Evolutionary conservation across 2,888 invertebrate genomes (phyloP).

Genomic region (Allophyes oxyacanthae): DNA sequence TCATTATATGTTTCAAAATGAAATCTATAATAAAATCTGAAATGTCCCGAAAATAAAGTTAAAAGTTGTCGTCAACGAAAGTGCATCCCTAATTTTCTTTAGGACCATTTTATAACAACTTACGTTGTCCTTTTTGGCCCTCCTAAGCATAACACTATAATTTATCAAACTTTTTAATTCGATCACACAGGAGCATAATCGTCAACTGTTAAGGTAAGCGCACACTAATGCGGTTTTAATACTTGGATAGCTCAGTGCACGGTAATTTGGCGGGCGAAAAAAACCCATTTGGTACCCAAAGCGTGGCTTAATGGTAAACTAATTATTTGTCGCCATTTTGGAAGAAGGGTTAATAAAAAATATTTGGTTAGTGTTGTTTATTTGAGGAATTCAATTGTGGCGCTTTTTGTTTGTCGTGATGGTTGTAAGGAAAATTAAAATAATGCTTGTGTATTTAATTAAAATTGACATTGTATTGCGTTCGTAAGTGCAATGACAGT

Average conservation of each 20-base stretch:
- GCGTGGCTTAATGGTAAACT: constrained; percentile 81
- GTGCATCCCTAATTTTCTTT: no score
- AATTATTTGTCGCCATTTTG: constrained; percentile 73
- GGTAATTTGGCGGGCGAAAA: constrained; percentile 80
- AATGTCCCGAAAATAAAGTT: no score
- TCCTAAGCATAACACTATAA: constrained; percentile 32
- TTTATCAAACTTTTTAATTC: constrained; percentile 50
- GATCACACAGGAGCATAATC: constrained; percentile 68
- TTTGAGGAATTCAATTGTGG: constrained; percentile 22
- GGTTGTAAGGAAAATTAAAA: neutral
- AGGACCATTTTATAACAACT: constrained; percentile 26
- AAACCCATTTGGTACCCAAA: constrained; percentile 73
- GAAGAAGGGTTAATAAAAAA: constrained; percentile 56
- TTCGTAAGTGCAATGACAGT: no score
- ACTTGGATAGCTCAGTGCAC: constrained; percentile 63
- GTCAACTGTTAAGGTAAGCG: constrained; percentile 66
- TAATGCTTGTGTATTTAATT: no score
- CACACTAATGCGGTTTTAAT: constrained; percentile 85
- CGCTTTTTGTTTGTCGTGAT: constrained; percentile 8
- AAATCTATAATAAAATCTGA: no score
- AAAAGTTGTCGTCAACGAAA: no score
- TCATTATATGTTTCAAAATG: no score
- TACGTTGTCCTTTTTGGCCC: constrained; percentile 1
- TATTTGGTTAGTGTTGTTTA: constrained; percentile 18
- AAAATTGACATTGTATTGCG: no score